Evolutionary conservation across 2,113 vertebrate genomes (phyloP), one percentile per base, ranked within the genome.

Genomic region (Centropus bengalensis): DNA sequence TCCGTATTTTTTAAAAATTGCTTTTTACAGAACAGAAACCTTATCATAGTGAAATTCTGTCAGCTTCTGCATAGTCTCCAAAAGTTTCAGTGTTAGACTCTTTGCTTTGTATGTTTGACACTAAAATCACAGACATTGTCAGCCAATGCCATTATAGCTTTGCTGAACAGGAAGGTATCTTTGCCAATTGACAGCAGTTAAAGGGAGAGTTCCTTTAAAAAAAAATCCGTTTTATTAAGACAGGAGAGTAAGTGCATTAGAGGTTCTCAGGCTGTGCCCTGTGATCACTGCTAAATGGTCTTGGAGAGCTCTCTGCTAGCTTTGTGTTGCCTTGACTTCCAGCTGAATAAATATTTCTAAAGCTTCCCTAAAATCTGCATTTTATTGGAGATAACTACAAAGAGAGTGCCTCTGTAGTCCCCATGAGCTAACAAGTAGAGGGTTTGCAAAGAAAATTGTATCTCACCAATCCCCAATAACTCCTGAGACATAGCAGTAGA

Each of bases 401-500:
- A 92, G 66, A 75, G 47, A 89, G 47, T 70, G 17, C 17, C 30
- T 74, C 70, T 86, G 55, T 4, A 12, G 55, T 77, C 51, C 21
- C 27, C 1, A 3, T 88, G 85, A 77, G 24, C 49, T 78, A 78
- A 86, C 44, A 64, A 81, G 20, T 55, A 49, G 38, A 88, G 15
- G 38, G 64, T 88, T 91, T 94, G 68, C 82, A 86, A 91, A 75
- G 82, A 90, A 91, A 95, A 84, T 64, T 71, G 56, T 54, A 24
- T 91, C 40, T 89, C 73, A 71, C 44, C 55, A 42, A 85, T 89
- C 86, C 69, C 36, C 62, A 89, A 0, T 91, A 93, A 91, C 89
- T 94, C 73, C 58, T 94, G 81, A 2, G 5, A 82, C 42, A 69
- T 73, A 63, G 79, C 86, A 71, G 71, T 78, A 88, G 56, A 91